Percentiles rank a stretch among this genome's conserved stretches.
Evolutionary conservation across 2,888 invertebrate species (phyloP).

Genomic region (Brenthis daphne): DNA sequence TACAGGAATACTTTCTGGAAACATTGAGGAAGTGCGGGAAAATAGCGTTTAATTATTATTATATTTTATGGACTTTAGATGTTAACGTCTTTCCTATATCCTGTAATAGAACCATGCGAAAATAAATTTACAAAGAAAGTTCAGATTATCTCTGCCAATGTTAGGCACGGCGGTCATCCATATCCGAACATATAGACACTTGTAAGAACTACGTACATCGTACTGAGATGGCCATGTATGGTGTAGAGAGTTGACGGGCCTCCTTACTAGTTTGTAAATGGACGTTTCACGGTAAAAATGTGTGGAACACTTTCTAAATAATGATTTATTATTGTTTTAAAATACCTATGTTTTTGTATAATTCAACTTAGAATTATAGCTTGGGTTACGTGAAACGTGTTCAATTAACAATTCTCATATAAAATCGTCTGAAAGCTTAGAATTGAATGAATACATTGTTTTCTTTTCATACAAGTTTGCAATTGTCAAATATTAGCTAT

Average conservation of each 20-base stretch:
- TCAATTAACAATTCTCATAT: not conserved
- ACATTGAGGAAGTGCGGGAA: not conserved
- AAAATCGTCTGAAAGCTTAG: too few species aligned
- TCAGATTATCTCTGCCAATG: not conserved
- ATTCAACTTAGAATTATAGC: not conserved
- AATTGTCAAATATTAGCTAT: too few species aligned
- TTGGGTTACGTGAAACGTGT: not conserved
- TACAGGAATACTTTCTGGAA: too few species aligned
- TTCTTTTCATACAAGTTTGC: too few species aligned
- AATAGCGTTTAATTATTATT: too few species aligned
- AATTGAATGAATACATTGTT: too few species aligned
- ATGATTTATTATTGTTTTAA: conserved; percentile 20
- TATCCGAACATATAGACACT: conserved; percentile 10
- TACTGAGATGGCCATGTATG: conserved; percentile 40
- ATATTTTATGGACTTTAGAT: too few species aligned
- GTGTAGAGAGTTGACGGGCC: conserved; percentile 40
- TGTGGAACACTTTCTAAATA: conserved; percentile 39
- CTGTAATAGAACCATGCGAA: too few species aligned
- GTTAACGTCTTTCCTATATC: too few species aligned
- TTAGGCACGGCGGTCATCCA: not conserved
- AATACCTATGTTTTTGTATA: conserved; percentile 7
- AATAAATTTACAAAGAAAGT: not conserved
- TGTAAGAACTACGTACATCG: conserved; percentile 34
- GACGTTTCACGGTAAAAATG: conserved; percentile 41
- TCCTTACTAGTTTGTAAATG: conserved; percentile 35